Percentiles rank a stretch among this genome's conserved stretches.
Conservation (phyloP, 1,140 invertebrate species). For the Drosophila oshimai region DNA sequence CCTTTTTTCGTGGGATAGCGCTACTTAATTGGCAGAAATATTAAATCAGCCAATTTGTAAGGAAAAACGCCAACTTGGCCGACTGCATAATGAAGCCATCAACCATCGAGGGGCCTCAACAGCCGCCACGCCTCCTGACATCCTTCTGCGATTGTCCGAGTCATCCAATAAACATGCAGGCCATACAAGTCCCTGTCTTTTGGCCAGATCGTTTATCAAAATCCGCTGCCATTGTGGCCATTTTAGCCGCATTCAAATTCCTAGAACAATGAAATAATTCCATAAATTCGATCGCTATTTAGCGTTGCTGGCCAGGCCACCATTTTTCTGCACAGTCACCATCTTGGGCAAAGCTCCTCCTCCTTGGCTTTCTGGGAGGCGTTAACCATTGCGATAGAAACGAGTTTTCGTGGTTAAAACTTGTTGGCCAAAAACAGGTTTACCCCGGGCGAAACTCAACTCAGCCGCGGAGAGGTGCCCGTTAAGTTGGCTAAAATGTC, state of each 20-base stretch:
- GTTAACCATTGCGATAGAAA: conserved; percentile 63
- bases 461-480: conserved; percentile 28
- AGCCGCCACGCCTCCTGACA: not conserved
- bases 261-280: conserved; percentile 81
- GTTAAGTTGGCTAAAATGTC: conserved; percentile 69
- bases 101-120: conserved; percentile 41
- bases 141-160: conserved; percentile 39
- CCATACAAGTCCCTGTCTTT: not conserved
- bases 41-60: conserved; percentile 80
- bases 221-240: conserved; percentile 55
- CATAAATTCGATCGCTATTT: conserved; percentile 78
- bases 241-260: conserved; percentile 65
- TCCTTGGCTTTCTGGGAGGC: conserved; percentile 47
- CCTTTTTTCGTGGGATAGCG: conserved; percentile 41
- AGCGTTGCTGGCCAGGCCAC: conserved; percentile 60
- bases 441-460: conserved; percentile 53
- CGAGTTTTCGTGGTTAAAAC: conserved; percentile 59
- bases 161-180: conserved; percentile 65
- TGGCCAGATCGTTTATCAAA: conserved; percentile 56
- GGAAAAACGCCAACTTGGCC: conserved; percentile 53
- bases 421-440: conserved; percentile 66
- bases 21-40: conserved; percentile 77
- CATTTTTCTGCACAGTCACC: conserved; percentile 65
- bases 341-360: conserved; percentile 78
- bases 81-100: conserved; percentile 76